Evolutionary conservation across 2,797 vertebrate species (phyloP), one percentile per base, ranked within the genome.

Genomic region (Lepus townsendii): DNA sequence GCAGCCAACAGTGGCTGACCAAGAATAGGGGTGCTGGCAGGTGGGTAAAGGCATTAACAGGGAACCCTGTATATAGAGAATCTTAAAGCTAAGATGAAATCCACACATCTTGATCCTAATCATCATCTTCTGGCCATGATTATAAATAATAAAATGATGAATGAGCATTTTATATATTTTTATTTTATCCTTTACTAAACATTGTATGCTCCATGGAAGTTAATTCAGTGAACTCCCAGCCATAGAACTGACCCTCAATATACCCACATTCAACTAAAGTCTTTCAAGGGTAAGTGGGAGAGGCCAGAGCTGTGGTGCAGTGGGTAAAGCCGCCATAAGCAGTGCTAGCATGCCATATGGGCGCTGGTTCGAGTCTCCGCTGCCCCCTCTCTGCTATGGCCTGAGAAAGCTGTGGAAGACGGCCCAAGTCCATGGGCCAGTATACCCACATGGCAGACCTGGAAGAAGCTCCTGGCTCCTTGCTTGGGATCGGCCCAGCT

Each of bases 131-230:
- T 92, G 38, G 7, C 78, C 82, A 62, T 3, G 32, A 76, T 77
- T 89, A 71, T 90, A 88, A 97, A 84, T 3, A 95, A 85, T 35
- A 50, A 92, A 95, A 24, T 82, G 30, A 88, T 5, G 19, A 57
- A 57, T 57, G 17, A 57, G 6, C 19, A 57, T 57, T 57, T 57
- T 57, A 16, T 17, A 57, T 5, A 72, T 69, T 88, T 47, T 47
- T 47, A 47, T 82, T n/a, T 30, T 95, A 27, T 83, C 32, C 66
- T 96, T 93, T 91, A 60, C 17, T 65, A 91, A 86, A 72, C 63
- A 78, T 13, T 80, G 24, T 86, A 30, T 60, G 91, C 60, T 54
- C 77, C 7, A 65, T 73, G 14, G 50, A 88, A 80, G 54, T 93
- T 93, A 96, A 90, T 50, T 94, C 32, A 69, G 11, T 14, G 60